Percentiles rank a stretch among this genome's conserved stretches.
Evolutionary conservation across 2,113 vertebrate genomes (phyloP).

Genomic region (Hippocampus barbouri): DNA sequence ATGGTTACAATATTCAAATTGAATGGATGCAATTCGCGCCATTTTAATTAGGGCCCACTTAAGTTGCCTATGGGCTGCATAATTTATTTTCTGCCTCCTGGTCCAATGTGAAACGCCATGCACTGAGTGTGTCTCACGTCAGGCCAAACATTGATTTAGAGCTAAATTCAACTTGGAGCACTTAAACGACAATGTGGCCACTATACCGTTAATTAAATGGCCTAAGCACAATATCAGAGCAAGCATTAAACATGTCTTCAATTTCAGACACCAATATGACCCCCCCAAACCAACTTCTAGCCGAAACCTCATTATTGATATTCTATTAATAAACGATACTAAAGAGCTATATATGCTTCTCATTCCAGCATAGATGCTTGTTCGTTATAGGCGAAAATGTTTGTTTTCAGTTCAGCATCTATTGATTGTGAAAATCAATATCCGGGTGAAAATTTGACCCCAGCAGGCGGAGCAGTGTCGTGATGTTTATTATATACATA

Average conservation of each 20-base stretch:
- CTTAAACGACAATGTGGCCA: slow-evolving; percentile 58
- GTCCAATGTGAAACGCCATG: slow-evolving; percentile 44
- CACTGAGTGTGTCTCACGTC: slow-evolving; percentile 51
- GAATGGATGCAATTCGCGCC: slow-evolving; percentile 52
- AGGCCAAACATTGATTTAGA: slow-evolving; percentile 63
- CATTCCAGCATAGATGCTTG: slow-evolving; percentile 3
- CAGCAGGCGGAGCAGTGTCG: not conserved
- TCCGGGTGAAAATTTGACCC: slow-evolving; percentile 37
- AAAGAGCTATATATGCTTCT: slow-evolving; percentile 28
- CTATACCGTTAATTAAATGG: slow-evolving; percentile 62
- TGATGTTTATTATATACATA: not conserved
- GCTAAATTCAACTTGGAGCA: slow-evolving; percentile 51
- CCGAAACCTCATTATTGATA: slow-evolving; percentile 34
- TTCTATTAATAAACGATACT: slow-evolving; percentile 45
- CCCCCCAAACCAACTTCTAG: not conserved
- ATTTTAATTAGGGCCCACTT: slow-evolving; percentile 67
- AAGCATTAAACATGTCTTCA: slow-evolving; percentile 52
- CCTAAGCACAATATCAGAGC: slow-evolving; percentile 42
- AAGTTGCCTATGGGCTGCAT: slow-evolving; percentile 54
- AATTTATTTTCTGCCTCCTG: slow-evolving; percentile 49
- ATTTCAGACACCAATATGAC: slow-evolving; percentile 33
- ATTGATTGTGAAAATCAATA: slow-evolving; percentile 58
- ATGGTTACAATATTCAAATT: slow-evolving; percentile 51
- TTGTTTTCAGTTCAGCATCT: slow-evolving; percentile 15
- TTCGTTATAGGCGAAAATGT: slow-evolving; percentile 19